Percentiles rank a stretch among this genome's conserved stretches.
These are phyloP conservation scores for Centropus bengalensis DNA, from an alignment of 2,113 vertebrate genomes.

Conservation along the genomic window DNA sequence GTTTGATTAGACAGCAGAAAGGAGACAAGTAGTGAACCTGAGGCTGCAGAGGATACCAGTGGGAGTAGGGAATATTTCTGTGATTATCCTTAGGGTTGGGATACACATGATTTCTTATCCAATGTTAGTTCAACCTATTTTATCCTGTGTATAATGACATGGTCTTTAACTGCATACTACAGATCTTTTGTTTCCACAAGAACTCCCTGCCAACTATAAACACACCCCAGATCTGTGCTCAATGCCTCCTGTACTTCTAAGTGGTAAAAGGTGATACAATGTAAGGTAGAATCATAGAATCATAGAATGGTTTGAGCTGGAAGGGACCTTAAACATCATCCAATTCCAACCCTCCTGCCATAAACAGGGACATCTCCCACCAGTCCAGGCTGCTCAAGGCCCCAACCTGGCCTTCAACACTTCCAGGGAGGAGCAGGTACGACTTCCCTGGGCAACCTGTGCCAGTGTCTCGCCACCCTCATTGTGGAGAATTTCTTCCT, in stretches of 20 bases:
- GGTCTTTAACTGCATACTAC: neutral
- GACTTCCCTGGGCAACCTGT: too few species aligned
- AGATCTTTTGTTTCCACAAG: neutral
- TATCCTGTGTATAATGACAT: neutral
- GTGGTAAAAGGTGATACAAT: neutral
- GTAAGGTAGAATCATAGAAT: neutral
- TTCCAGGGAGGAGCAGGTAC: too few species aligned
- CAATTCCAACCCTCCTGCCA: too few species aligned
- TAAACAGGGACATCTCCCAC: too few species aligned
- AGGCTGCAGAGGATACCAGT: neutral
- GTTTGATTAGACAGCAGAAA: neutral
- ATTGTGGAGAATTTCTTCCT: too few species aligned
- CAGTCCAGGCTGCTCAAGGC: too few species aligned
- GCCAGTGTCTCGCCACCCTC: too few species aligned
- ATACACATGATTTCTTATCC: neutral
- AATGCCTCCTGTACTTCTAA: neutral
- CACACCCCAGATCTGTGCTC: neutral
- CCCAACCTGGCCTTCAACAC: too few species aligned
- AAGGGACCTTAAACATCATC: too few species aligned
- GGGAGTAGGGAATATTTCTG: neutral
- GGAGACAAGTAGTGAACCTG: neutral
- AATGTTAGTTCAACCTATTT: neutral
- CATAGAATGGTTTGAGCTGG: too few species aligned
- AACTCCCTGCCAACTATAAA: neutral
- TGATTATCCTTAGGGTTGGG: neutral